These are phyloP conservation scores for Drusus annulatus DNA, from an alignment of 1,140 invertebrate genomes.

Conservation along the genomic window DNA sequence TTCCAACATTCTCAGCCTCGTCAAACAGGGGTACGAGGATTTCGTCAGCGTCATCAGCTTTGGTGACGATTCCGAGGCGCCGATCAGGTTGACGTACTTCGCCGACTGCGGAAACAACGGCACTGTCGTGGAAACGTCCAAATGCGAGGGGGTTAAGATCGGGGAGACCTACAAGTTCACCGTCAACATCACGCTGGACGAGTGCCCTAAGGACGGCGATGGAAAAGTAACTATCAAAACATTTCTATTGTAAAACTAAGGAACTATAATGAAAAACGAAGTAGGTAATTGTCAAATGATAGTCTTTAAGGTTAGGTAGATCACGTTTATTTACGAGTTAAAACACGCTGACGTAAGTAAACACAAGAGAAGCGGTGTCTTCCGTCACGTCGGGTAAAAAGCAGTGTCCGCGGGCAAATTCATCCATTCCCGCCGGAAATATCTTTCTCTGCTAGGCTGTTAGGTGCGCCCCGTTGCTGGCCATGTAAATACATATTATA, in stretches of 20 bases:
- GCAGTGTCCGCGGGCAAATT: no score
- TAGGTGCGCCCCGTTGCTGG: no score
- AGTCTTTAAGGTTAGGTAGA: no score
- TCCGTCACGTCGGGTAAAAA: no score
- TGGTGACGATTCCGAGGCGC: slow-evolving; percentile 68
- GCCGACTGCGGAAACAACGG: slow-evolving; percentile 72
- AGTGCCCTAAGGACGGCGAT: slow-evolving; percentile 11
- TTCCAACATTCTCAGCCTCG: slow-evolving; percentile 75
- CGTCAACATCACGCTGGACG: slow-evolving; percentile 70
- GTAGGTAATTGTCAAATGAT: no score
- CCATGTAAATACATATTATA: no score
- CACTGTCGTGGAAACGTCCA: slow-evolving; percentile 65
- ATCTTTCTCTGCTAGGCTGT: no score
- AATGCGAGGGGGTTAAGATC: slow-evolving; percentile 71
- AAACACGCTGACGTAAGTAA: no score
- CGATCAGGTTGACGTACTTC: slow-evolving; percentile 72
- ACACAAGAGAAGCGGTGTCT: no score
- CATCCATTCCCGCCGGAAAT: no score
- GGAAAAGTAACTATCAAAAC: slow-evolving; percentile 19
- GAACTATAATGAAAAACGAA: no score
- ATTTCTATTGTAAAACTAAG: not conserved
- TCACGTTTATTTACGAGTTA: no score
- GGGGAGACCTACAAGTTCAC: slow-evolving; percentile 74
- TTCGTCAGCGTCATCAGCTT: slow-evolving; percentile 74
- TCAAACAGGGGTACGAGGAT: slow-evolving; percentile 74